Base-by-base conservation (phyloP, 2,888 invertebrate species). In the Hoplodrina blanda region DNA sequence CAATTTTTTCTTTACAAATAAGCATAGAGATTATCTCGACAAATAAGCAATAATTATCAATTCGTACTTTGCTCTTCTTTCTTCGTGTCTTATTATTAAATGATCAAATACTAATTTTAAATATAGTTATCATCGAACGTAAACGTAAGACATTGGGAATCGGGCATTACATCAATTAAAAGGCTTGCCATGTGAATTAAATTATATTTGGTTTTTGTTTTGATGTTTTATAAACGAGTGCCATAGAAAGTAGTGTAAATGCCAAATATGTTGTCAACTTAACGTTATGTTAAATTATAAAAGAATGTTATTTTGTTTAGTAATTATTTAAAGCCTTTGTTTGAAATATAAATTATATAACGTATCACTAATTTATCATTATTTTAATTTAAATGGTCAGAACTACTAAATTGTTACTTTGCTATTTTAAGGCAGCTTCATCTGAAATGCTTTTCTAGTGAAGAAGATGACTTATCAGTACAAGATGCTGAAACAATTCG, bases 341-440 rank as follows among this genome's bases (percentile, higher is more conserved):
- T 13, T 37, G 46, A 17, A n/a, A 17, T 37, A 5, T 17, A 0
- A 7, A 59, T 41, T 57, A 41, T 71, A 11, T n/a, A 17, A 46
- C 44, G 30, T 50, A 5, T 52, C n/a, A 11, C 54, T 59, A 49
- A 53, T 17, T 17, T 46, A 46, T 17, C 33, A 19, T 52, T 41
- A 0, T 49, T 54, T n/a, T 30, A n/a, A 49, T 61, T 61, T 1
- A 19, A 55, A 64, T 63, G 44, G 69, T 56, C 46, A 73, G 63
- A 68, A 67, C 66, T 62, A 54, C 69, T 67, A 69, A 60, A 73
- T 69, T 67, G 46, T 69, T 56, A 54, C 41, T 81, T 73, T 78
- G 62, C 59, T 68, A 75, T 78, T 78, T 80, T 80, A 72, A 80
- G 75, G 66, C 78, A 62, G 69, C 63, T 80, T 62, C 82, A 62